phyloP scores from a whole-genome alignment of 37 sponge, comb jelly and placozoan genomes.

The Tethya wilhelma region DNA sequence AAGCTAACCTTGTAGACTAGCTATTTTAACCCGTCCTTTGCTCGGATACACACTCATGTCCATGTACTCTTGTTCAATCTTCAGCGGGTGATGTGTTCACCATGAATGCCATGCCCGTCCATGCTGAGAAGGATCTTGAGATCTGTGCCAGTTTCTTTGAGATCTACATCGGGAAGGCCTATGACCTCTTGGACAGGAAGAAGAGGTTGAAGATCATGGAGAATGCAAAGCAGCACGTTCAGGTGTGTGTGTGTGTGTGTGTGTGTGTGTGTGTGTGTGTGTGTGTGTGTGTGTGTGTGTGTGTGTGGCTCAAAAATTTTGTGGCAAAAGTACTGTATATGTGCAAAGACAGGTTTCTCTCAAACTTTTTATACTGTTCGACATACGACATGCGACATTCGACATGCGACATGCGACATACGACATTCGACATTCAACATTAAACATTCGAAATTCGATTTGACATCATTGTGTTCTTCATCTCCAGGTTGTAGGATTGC shows the following conservation, averaged over 20 bases:
- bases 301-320: no score
- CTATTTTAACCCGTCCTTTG: no score
- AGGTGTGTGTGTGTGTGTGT: slow-evolving; percentile 41
- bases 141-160: slow-evolving; percentile 95
- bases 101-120: slow-evolving; percentile 42
- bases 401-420: no score
- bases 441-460: no score
- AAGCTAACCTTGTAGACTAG: no score
- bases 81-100: slow-evolving; percentile 89
- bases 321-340: not conserved
- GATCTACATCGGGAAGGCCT: slow-evolving; percentile 97
- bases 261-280: not conserved
- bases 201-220: slow-evolving; percentile 83
- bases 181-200: slow-evolving; percentile 90
- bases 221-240: slow-evolving; percentile 89
- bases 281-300: no score
- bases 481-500: slow-evolving; percentile 93
- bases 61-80: not conserved
- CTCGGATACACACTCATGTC: no score
- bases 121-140: slow-evolving; percentile 66
- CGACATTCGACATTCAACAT: no score
- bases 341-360: not conserved
- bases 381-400: no score
- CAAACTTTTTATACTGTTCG: no score
- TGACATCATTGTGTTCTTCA: no score